phyloP scores from a whole-genome alignment of 2,113 vertebrate genomes.

The Gymnobelideus leadbeateri region DNA sequence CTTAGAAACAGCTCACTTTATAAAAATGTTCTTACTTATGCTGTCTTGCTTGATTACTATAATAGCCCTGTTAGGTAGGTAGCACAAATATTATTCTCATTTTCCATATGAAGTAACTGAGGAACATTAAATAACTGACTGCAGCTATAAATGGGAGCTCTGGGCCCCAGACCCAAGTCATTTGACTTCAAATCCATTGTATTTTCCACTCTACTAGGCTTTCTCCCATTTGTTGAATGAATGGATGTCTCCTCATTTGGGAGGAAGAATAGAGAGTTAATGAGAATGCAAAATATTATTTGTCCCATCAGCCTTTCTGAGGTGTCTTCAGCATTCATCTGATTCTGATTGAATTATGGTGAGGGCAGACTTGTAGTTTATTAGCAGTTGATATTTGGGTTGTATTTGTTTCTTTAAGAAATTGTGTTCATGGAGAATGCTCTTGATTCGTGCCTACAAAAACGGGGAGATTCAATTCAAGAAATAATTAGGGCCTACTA shows the following conservation, averaged over 20 bases:
- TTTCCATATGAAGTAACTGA: not conserved
- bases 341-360: not conserved
- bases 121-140: constrained; percentile 5
- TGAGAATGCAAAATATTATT: not conserved
- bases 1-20: not conserved
- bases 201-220: not conserved
- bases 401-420: not conserved
- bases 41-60: not conserved
- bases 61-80: not conserved
- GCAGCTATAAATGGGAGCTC: not conserved
- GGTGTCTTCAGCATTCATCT: not conserved
- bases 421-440: not conserved
- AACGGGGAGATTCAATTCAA: not conserved
- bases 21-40: not conserved
- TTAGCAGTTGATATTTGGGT: not conserved
- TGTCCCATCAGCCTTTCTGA: not conserved
- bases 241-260: not conserved
- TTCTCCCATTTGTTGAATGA: not conserved
- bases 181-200: not conserved
- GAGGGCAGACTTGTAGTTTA: not conserved
- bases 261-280: not conserved
- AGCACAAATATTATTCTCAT: not conserved
- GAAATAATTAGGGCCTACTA: not conserved
- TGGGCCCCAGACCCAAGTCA: not conserved
- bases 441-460: not conserved